Conservation (phyloP, 1,140 invertebrate species). For the Drosophila murphyi region DNA sequence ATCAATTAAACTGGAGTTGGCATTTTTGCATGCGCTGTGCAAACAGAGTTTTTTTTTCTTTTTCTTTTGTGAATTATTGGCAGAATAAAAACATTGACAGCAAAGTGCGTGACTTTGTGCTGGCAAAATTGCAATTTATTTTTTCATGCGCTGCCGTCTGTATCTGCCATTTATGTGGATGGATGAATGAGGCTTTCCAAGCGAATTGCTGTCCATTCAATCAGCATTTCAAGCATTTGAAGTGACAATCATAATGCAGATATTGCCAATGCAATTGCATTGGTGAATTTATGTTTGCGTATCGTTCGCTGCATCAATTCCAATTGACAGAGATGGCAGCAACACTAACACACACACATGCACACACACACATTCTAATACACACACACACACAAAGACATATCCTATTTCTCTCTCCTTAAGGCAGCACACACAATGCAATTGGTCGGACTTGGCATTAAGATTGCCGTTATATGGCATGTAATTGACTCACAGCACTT, state of each 20-base stretch:
- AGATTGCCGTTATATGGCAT: slow-evolving; percentile 66
- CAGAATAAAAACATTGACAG: slow-evolving; percentile 75
- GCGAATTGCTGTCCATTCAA: slow-evolving; percentile 78
- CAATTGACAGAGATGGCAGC: slow-evolving; percentile 9
- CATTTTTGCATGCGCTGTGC: slow-evolving; percentile 67
- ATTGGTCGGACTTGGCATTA: slow-evolving; percentile 5
- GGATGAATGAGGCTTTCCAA: slow-evolving; percentile 50
- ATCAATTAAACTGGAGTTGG: slow-evolving; percentile 47
- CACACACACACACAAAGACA: neutral
- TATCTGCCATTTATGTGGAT: slow-evolving; percentile 16
- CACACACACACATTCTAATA: neutral
- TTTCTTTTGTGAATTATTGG: slow-evolving; percentile 67
- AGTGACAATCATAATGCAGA: slow-evolving; percentile 81
- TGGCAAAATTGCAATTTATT: slow-evolving; percentile 44
- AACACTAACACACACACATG: neutral
- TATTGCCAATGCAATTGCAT: slow-evolving; percentile 52
- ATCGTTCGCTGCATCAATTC: slow-evolving; percentile 31
- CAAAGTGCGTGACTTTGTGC: slow-evolving; percentile 70
- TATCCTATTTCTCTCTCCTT: too few relatives aligned
- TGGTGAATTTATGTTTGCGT: slow-evolving; percentile 44
- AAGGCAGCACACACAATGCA: slow-evolving; percentile 4
- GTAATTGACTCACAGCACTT: slow-evolving; percentile 79
- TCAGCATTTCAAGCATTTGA: slow-evolving; percentile 74
- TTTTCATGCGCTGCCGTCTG: slow-evolving; percentile 38
- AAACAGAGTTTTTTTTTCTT: slow-evolving; percentile 40